These are phyloP conservation scores for Ceryle rudis DNA, from an alignment of 2,797 vertebrate genomes.

Conservation along the genomic window DNA sequence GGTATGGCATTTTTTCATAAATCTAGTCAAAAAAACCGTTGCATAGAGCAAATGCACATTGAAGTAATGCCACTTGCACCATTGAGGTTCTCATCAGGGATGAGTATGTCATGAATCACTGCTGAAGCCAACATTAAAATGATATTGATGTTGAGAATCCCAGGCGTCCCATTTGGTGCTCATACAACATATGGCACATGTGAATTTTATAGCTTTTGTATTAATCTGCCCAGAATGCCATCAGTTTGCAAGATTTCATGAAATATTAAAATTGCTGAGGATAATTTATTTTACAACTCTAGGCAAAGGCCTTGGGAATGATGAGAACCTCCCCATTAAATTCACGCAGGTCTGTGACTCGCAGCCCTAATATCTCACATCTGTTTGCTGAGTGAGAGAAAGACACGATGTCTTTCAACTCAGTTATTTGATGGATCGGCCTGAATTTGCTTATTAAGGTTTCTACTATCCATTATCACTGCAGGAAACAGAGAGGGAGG, in stretches of 20 bases:
- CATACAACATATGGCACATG: slow-evolving; percentile 19
- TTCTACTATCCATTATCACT: slow-evolving; percentile 43
- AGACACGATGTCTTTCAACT: not conserved
- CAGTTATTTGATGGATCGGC: slow-evolving; percentile 9
- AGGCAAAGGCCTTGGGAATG: slow-evolving; percentile 33
- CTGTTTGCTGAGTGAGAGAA: not conserved
- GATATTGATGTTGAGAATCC: slow-evolving; percentile 35
- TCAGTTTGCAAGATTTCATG: slow-evolving; percentile 39
- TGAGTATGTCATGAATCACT: not conserved
- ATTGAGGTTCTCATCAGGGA: not conserved
- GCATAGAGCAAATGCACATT: not conserved
- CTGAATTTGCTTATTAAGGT: slow-evolving; percentile 62
- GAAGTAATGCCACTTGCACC: not conserved
- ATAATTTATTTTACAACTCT: slow-evolving; percentile 52
- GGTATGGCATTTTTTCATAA: fast-evolving
- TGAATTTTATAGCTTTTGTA: slow-evolving; percentile 50
- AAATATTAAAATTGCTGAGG: slow-evolving; percentile 61
- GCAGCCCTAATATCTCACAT: not conserved
- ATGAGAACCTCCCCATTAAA: slow-evolving; percentile 31
- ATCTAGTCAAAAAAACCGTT: not conserved
- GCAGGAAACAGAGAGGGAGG: slow-evolving; percentile 18
- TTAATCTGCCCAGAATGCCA: slow-evolving; percentile 40
- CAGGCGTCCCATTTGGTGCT: not conserved
- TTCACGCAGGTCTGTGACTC: slow-evolving; percentile 22
- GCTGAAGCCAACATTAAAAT: slow-evolving; percentile 16